Evolutionary conservation across 2,113 vertebrate species (phyloP).

Genomic region (Oceanodroma tethys): DNA sequence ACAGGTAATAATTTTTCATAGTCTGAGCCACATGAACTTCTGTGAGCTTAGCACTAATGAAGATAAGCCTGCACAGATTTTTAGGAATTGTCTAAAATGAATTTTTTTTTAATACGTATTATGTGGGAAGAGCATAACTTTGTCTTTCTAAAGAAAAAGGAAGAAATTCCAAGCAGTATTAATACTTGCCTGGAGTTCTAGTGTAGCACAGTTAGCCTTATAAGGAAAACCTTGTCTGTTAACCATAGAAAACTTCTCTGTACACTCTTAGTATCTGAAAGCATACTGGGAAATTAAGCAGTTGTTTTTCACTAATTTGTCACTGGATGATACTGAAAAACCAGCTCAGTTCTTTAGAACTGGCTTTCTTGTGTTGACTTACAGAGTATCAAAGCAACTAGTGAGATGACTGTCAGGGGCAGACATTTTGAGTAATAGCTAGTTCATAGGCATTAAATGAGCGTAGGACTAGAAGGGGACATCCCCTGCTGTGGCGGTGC

Average conservation of each 20-base stretch:
- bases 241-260: background rate
- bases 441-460: background rate
- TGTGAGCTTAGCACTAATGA: background rate
- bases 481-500: background rate
- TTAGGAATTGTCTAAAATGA: background rate
- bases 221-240: background rate
- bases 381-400: background rate
- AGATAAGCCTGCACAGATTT: background rate
- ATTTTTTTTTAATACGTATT: background rate
- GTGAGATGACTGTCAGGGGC: constrained; percentile 13
- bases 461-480: background rate
- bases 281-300: background rate
- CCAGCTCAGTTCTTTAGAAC: background rate
- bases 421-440: constrained; percentile 28
- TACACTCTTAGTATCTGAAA: background rate
- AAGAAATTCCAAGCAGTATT: background rate
- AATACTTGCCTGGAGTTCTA: background rate
- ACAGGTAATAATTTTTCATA: background rate
- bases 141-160: background rate
- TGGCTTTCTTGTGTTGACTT: background rate
- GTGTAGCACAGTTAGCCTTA: background rate
- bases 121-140: background rate
- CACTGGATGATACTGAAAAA: background rate
- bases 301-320: background rate
- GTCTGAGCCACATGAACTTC: background rate